Evolutionary conservation across 2,113 vertebrate species (phyloP).

Genomic region (Chloropsis hardwickii): DNA sequence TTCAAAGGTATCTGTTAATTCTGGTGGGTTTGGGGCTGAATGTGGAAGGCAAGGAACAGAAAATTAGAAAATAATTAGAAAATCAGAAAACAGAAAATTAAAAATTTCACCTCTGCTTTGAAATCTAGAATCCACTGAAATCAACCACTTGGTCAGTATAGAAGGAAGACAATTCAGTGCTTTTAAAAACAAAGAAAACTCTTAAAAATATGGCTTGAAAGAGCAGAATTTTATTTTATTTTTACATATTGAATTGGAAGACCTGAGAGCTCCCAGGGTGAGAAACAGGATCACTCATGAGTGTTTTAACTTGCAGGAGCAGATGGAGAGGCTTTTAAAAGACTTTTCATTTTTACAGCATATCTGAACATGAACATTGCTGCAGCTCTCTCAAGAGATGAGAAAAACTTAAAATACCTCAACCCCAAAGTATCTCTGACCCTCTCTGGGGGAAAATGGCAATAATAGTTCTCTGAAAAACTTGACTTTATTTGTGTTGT

Average conservation of each 20-base stretch:
- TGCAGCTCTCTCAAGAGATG: not conserved
- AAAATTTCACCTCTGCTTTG: not conserved
- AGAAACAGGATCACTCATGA: not conserved
- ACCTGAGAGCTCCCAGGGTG: not conserved
- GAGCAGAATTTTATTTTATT: not conserved
- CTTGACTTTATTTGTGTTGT: not conserved
- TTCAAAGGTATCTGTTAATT: not conserved
- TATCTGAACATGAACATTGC: not conserved
- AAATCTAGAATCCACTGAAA: not conserved
- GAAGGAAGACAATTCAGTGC: not conserved
- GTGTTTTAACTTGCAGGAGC: not conserved
- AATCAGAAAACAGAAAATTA: not conserved
- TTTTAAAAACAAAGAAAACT: not conserved
- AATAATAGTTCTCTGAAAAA: not conserved
- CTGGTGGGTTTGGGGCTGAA: not conserved
- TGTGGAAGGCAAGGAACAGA: not conserved
- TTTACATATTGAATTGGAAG: not conserved
- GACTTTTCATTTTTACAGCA: not conserved
- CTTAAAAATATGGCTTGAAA: not conserved
- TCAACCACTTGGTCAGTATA: not conserved
- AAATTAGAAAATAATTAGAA: not conserved
- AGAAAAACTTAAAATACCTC: not conserved
- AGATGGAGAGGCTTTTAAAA: not conserved
- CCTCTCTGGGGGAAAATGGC: not conserved
- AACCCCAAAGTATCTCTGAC: not conserved